Percentiles rank a stretch among this genome's conserved stretches.
Evolutionary conservation across 2,797 vertebrate genomes (phyloP).

Genomic region (Vipera latastei): DNA sequence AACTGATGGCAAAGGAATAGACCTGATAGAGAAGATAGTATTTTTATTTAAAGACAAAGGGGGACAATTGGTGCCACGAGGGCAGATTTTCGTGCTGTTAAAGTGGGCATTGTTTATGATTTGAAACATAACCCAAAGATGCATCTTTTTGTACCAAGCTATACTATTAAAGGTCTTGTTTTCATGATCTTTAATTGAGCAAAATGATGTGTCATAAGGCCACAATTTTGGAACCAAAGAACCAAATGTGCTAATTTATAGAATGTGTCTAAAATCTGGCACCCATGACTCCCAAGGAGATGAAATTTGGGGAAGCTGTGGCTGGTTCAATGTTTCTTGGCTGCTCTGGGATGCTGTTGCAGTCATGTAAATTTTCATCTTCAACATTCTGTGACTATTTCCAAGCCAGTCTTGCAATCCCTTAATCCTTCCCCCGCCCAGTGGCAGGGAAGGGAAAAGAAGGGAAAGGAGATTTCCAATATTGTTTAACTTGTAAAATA

Average conservation of each 20-base stretch:
- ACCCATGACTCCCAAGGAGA: background rate
- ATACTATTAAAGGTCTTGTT: background rate
- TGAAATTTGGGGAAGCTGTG: background rate
- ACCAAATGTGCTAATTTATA: background rate
- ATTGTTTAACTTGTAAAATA: background rate
- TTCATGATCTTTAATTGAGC: background rate
- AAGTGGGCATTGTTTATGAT: background rate
- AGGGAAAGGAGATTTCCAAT: background rate
- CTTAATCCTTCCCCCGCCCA: background rate
- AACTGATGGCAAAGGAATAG: background rate
- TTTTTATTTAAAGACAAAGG: background rate
- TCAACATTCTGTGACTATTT: background rate
- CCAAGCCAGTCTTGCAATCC: background rate
- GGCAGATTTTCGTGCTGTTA: constrained; percentile 1
- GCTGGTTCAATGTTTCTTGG: background rate
- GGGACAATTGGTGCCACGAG: background rate
- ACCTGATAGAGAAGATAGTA: background rate
- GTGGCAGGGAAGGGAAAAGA: background rate
- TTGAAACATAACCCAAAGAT: background rate
- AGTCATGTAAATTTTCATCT: background rate
- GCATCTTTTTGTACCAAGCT: background rate
- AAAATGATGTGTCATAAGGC: background rate
- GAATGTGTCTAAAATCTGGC: background rate
- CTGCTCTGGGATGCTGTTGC: background rate
- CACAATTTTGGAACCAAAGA: background rate